Evolutionary conservation across 2,797 vertebrate genomes (phyloP).

Genomic region (Argyrosomus regius): DNA sequence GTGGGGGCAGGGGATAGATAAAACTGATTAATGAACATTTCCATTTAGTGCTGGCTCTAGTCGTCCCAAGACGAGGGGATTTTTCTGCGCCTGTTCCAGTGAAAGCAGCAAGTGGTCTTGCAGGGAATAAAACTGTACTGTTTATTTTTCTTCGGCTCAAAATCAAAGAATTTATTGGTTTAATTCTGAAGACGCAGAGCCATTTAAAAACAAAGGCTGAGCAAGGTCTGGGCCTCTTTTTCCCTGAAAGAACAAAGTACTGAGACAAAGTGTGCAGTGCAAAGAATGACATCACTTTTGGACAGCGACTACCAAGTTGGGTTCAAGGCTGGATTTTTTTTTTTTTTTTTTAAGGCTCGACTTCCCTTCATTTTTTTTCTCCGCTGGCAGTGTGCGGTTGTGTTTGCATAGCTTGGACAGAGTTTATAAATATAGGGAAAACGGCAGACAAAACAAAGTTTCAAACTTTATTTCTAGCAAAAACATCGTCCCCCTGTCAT

Average conservation of each 20-base stretch:
- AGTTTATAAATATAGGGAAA: constrained; percentile 70
- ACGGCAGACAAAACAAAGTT: constrained; percentile 76
- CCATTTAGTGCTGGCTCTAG: constrained; percentile 58
- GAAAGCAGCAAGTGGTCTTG: constrained; percentile 45
- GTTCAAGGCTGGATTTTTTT: constrained; percentile 72
- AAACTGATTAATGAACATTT: constrained; percentile 79
- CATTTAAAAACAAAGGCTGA: constrained; percentile 68
- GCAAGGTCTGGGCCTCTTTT: constrained; percentile 54
- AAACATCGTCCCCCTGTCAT: constrained; percentile 64
- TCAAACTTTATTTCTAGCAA: constrained; percentile 82
- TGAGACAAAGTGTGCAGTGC: constrained; percentile 77
- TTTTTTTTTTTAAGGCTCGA: constrained; percentile 38
- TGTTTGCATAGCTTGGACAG: constrained; percentile 72
- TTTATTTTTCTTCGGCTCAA: constrained; percentile 69
- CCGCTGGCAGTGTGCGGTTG: constrained; percentile 38
- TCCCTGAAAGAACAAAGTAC: constrained; percentile 72
- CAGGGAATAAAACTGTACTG: constrained; percentile 43
- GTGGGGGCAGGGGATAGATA: constrained; percentile 67
- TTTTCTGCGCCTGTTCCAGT: constrained; percentile 48
- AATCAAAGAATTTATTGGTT: constrained; percentile 76
- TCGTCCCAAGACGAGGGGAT: constrained; percentile 7
- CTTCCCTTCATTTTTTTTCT: constrained; percentile 55
- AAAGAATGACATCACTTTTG: constrained; percentile 83
- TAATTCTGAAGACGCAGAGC: constrained; percentile 63
- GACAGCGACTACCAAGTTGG: constrained; percentile 64